Conservation (phyloP, 2,113 vertebrate genomes). For the Mormyrus iriodes region DNA sequence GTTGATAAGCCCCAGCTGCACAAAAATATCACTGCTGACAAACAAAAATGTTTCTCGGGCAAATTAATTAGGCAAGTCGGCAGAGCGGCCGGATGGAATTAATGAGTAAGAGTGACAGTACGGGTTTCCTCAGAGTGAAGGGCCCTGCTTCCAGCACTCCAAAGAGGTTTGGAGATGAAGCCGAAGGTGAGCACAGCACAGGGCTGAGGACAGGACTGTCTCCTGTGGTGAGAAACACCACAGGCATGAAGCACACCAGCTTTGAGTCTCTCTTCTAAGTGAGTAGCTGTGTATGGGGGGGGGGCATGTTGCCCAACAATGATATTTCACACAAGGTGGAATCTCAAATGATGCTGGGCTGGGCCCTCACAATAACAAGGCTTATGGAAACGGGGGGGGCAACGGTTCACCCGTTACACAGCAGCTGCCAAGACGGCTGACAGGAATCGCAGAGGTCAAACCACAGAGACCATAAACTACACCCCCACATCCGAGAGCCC, state of each 20-base stretch:
- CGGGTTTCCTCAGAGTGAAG: background rate
- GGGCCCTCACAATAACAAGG: background rate
- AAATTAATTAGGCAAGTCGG: background rate
- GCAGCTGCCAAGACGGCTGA: background rate
- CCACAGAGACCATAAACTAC: background rate
- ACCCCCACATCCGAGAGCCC: background rate
- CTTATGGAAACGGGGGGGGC: background rate
- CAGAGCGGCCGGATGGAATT: background rate
- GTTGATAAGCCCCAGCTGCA: background rate
- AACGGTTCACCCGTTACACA: background rate
- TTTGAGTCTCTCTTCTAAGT: background rate
- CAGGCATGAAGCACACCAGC: background rate
- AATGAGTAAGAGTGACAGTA: background rate
- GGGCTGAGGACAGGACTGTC: background rate
- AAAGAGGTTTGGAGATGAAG: background rate
- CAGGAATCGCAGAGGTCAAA: background rate
- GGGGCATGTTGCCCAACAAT: background rate
- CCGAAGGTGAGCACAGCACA: too few relatives aligned
- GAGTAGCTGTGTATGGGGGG: background rate
- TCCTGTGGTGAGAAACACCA: background rate
- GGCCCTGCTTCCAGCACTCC: background rate
- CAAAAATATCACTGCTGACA: background rate
- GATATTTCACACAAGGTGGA: background rate
- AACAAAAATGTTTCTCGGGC: background rate
- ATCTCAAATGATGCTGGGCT: background rate